Evolutionary conservation across 1,140 invertebrate species (phyloP), one percentile per base, ranked within the genome.

Genomic region (Subanguina moxae): DNA sequence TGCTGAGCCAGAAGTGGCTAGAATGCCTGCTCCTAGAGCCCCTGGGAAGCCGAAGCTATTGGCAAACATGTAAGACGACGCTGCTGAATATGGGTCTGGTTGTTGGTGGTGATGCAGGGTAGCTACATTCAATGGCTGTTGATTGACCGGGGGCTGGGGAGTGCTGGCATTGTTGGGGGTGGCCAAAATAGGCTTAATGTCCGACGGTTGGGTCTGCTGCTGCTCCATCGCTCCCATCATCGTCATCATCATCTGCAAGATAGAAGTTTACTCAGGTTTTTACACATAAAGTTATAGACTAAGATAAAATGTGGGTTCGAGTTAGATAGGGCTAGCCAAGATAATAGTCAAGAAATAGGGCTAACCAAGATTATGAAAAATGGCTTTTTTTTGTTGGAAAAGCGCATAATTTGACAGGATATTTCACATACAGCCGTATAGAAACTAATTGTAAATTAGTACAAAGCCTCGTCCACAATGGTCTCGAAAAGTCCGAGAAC

Each of bases 171-270:
- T 38, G 32, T 38, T 38, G 32, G 32, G 11, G 3, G 32, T 38
- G 3, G 32, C 11, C 32, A 38, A 11, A 38, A 38, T 38, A 38
- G 32, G 48, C n/a, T 52, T 52, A 21, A 25, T 52, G 15, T 25
- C 48, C n/a, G 3, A 15, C 48, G 3, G 48, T 52, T 52, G 48
- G 1, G 48, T 8, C 48, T 25, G 48, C 48, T 19, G 48, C n/a
- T 19, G 48, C 48, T 52, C 48, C 48, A 52, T 52, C 48, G 17
- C 17, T 15, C 17, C 48, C 48, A 52, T 52, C 48, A 52, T 52
- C n/a, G 48, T 52, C 48, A 52, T 52, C 32, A 38, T 38, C 48
- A 52, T 52, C 48, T 52, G 23, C 3, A 52, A 52, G n/a, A 52
- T 3, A 5, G 48, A 11, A 45, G n/a, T 45, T 13, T 45, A 45